Base-by-base conservation (phyloP, 30 jellyfish, hydroid and myxozoan genomes). In the Aurelia sp. region DNA sequence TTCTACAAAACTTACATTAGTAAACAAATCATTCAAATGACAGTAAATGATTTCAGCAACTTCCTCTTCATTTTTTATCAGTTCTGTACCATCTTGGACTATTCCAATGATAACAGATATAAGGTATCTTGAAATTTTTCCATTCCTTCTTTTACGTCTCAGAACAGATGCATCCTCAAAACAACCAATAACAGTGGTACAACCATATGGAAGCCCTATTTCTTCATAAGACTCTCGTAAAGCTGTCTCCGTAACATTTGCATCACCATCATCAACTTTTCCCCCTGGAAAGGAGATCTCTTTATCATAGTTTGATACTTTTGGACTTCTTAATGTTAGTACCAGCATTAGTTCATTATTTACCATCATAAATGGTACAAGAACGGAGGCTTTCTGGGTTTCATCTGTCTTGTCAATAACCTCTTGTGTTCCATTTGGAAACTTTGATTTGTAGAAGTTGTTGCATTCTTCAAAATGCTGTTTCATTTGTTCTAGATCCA, bases 231-330 rank as follows among this genome's bases (percentile, higher is more conserved):
- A 72, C 62, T 82, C 92, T 22, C 92, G 69, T 19, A 82, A 55
- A 13, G 92, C 92, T 13, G 92, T 82, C 16, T 16, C 92, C 4
- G 62, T 64, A 5, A 75, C 21, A 48, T 67, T 62, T 3, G 61
- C 5, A 40, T 82, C 92, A 27, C 80, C 72, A 35, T 70, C 81
- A 4, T 69, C 92, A 19, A 31, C 67, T 62, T 52, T 70, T 1
- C 92, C 92, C 27, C 92, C 92, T 33, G 92, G 92, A 40, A 82
- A 82, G 18, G 92, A 82, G 57, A 69, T 38, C 67, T 82, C 92
- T 31, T 53, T 53, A 8, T 70, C 80, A 48, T 27, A 70, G 18
- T 16, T 17, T 2, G 92, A 22, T 19, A 82, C 50, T 4, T 22
- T 31, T 8, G 86, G 86, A 51, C 63, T 75, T 30, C 92, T 61